A percentile compares a stretch with the other conserved stretches of the same genome.
phyloP scores from a whole-genome alignment of 2,797 vertebrate species.

The Mycteria americana region DNA sequence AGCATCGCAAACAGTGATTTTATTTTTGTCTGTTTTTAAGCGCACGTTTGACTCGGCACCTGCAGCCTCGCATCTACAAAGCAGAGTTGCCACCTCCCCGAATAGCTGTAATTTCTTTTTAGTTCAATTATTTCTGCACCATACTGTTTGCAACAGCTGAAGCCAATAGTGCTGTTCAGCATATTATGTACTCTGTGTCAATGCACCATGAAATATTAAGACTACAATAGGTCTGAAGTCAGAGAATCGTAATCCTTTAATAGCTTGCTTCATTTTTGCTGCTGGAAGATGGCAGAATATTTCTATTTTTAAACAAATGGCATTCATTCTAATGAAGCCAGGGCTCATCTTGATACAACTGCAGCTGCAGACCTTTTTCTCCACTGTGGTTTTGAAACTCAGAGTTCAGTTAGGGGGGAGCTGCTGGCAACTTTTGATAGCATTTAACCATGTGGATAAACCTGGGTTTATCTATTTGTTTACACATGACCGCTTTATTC shows the following conservation, averaged over 20 bases:
- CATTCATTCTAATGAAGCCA: constrained; percentile 33
- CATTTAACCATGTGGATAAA: background rate
- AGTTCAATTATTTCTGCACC: constrained; percentile 60
- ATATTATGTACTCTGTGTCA: background rate
- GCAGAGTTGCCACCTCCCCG: background rate
- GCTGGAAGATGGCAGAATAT: constrained; percentile 58
- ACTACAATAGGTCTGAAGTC: constrained; percentile 55
- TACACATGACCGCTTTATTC: background rate
- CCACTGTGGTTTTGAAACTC: background rate
- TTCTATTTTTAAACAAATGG: constrained; percentile 66
- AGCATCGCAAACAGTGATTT: background rate
- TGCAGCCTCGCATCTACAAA: background rate
- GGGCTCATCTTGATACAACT: background rate
- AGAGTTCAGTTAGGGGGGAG: background rate
- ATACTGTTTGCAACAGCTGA: constrained; percentile 30
- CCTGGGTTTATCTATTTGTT: background rate
- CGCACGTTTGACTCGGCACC: background rate
- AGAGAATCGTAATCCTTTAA: constrained; percentile 49
- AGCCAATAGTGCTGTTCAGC: constrained; percentile 23
- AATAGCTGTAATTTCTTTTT: constrained; percentile 17
- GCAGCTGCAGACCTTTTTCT: background rate
- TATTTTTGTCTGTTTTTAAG: background rate
- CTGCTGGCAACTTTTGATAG: background rate
- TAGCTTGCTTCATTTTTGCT: constrained; percentile 50
- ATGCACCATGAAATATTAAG: constrained; percentile 48